Conservation (phyloP, 2,113 vertebrate genomes). For the Pelmatolapia mariae region DNA sequence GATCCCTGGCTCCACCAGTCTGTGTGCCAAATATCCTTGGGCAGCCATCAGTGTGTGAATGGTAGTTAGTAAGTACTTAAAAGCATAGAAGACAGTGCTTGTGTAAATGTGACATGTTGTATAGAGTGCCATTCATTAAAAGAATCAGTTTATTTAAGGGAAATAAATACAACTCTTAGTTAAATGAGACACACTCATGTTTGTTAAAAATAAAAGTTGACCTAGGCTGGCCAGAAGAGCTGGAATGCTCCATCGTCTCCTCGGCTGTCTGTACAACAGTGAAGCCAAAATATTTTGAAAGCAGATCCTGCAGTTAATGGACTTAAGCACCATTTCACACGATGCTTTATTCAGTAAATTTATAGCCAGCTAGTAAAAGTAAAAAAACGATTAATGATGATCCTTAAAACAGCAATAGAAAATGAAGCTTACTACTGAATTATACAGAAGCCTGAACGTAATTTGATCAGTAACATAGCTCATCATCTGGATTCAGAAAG, state of each 20-base stretch:
- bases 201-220: not conserved
- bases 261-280: accelerated
- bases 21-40: accelerated
- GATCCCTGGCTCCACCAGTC: not conserved
- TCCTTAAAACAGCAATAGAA: not conserved
- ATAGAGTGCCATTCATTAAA: not conserved
- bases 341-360: not conserved
- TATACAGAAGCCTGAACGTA: accelerated
- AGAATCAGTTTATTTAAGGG: not conserved
- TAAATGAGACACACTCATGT: not conserved
- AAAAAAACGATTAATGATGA: not conserved
- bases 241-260: not conserved
- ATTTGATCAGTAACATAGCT: not conserved
- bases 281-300: not conserved
- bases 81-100: not conserved
- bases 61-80: not conserved
- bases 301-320: not conserved
- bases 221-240: not conserved
- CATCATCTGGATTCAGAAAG: not conserved
- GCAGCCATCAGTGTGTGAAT: not conserved
- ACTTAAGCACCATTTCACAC: not conserved
- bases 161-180: not conserved
- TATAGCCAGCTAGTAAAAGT: not conserved
- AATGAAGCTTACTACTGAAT: not conserved
- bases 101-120: not conserved